Conservation (phyloP, 2,113 vertebrate species). For the Mobula birostris region DNA sequence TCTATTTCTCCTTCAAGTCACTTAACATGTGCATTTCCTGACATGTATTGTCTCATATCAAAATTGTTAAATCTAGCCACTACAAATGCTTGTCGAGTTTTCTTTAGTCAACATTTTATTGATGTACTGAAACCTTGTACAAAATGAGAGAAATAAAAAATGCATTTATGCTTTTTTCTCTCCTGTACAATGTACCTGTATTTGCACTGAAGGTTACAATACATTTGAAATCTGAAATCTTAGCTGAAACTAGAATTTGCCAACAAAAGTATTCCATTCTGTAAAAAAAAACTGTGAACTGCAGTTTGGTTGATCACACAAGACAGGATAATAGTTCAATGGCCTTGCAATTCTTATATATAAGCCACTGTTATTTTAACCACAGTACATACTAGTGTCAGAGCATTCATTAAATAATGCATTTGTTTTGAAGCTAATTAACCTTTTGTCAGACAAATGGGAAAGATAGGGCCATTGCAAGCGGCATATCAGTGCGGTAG, state of each 20-base stretch:
- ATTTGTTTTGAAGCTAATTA: slow-evolving; percentile 78
- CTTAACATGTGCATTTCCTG: neutral
- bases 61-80: neutral
- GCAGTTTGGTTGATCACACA: neutral
- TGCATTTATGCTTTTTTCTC: neutral
- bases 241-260: too few relatives aligned
- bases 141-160: neutral
- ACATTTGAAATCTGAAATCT: neutral
- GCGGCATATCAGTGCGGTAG: slow-evolving; percentile 54
- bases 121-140: neutral
- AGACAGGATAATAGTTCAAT: neutral
- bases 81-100: neutral
- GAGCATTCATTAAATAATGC: slow-evolving; percentile 67
- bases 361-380: neutral
- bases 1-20: neutral
- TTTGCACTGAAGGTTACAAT: neutral
- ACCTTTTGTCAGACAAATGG: slow-evolving; percentile 67
- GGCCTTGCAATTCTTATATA: neutral
- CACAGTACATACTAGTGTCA: slow-evolving; percentile 33
- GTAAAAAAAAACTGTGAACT: neutral
- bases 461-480: slow-evolving; percentile 53
- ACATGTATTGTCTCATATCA: neutral
- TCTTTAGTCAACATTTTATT: neutral
- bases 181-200: neutral
- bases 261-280: neutral